phyloP scores from a whole-genome alignment of 2,113 vertebrate species.

The Sphyrna mokarran region DNA sequence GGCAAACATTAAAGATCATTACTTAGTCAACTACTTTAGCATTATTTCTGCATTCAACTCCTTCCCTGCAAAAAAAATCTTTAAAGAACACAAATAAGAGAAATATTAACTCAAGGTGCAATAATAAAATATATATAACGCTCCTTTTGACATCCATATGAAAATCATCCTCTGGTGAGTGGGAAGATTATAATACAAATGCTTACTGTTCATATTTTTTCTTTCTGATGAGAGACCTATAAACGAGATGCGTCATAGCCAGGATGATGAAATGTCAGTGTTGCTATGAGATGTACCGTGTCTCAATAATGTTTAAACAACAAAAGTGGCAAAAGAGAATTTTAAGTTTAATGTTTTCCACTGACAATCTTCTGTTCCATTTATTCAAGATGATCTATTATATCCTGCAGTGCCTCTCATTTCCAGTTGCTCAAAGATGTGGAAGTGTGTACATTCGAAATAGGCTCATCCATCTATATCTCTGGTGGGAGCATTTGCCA shows the following conservation, averaged over 20 bases:
- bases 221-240: constrained; percentile 23
- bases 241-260: constrained; percentile 8
- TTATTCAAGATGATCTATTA: constrained; percentile 32
- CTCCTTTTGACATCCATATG: neutral
- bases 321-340: neutral
- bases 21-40: neutral
- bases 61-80: neutral
- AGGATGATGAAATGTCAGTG: neutral
- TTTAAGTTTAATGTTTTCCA: constrained; percentile 13
- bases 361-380: constrained; percentile 6
- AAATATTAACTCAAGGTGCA: neutral
- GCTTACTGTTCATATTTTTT: constrained; percentile 10
- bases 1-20: neutral
- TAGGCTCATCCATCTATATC: constrained; percentile 10
- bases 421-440: constrained; percentile 26
- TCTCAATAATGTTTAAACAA: neutral
- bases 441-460: neutral
- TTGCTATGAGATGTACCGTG: neutral
- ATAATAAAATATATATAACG: neutral
- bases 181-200: constrained; percentile 27
- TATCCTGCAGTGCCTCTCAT: neutral
- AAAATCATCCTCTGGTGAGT: neutral
- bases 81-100: neutral
- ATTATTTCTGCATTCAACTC: neutral
- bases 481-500: constrained; percentile 28